Evolutionary conservation across 2,888 invertebrate species (phyloP).

Genomic region (Eristalinus aeneus): DNA sequence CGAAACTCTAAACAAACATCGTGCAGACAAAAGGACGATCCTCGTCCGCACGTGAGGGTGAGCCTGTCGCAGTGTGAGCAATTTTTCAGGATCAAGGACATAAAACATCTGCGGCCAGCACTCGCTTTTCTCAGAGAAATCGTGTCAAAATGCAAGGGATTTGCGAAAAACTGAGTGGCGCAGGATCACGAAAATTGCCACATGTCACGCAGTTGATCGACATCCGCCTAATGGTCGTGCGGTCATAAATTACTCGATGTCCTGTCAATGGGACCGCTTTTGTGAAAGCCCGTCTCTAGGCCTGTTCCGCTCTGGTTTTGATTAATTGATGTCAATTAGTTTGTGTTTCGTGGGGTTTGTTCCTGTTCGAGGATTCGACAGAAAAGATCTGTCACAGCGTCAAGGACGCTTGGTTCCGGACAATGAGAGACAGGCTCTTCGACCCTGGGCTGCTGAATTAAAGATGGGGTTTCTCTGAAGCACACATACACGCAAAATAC

Average conservation of each 20-base stretch:
- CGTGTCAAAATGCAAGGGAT: constrained; percentile 49
- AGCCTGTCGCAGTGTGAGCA: constrained; percentile 35
- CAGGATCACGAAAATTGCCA: constrained; percentile 65
- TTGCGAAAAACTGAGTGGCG: constrained; percentile 55
- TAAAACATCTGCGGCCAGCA: constrained; percentile 41
- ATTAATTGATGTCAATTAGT: constrained; percentile 69
- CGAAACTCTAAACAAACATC: constrained; percentile 63
- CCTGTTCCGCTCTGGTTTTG: constrained; percentile 54
- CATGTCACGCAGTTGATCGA: constrained; percentile 59
- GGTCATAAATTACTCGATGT: constrained; percentile 65
- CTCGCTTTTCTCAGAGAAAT: constrained; percentile 46
- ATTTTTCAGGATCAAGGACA: constrained; percentile 49
- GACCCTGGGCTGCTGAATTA: background rate
- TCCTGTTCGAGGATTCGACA: constrained; percentile 37
- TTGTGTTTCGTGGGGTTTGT: constrained; percentile 51
- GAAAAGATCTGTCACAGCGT: constrained; percentile 5
- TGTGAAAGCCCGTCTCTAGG: background rate
- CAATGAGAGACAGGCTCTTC: too few relatives aligned
- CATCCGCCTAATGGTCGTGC: constrained; percentile 59
- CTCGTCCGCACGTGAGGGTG: constrained; percentile 2
- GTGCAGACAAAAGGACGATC: constrained; percentile 26
- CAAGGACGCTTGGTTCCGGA: constrained; percentile 50
- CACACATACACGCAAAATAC: background rate
- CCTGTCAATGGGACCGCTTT: constrained; percentile 47
- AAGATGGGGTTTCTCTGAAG: background rate